These are phyloP conservation scores for Heliconius hewitsoni DNA, from an alignment of 1,140 invertebrate species.

Conservation along the genomic window DNA sequence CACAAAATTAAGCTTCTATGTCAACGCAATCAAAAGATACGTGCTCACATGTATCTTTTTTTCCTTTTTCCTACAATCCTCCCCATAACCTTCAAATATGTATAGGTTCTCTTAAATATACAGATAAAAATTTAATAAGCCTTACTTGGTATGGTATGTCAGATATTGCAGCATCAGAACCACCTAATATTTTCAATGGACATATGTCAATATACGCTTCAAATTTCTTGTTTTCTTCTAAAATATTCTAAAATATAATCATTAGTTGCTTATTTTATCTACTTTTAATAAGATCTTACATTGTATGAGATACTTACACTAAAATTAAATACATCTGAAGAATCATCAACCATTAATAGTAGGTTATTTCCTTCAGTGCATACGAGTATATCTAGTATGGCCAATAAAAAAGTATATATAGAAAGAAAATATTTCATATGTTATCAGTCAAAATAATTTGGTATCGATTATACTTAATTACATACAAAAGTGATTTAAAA, in stretches of 20 bases:
- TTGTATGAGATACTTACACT: slow-evolving; percentile 26
- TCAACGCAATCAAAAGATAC: no score
- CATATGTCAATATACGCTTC: slow-evolving; percentile 33
- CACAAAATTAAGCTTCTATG: no score
- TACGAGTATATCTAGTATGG: background rate
- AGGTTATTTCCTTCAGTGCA: background rate
- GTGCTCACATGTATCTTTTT: no score
- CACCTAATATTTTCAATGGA: slow-evolving; percentile 44
- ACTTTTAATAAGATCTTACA: background rate
- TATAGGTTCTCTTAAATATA: background rate
- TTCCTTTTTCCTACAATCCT: no score
- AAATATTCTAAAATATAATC: slow-evolving; percentile 32
- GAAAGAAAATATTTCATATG: slow-evolving; percentile 20
- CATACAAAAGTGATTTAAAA: background rate
- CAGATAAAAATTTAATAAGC: background rate
- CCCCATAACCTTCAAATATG: no score
- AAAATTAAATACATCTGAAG: slow-evolving; percentile 32
- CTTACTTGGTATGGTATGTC: slow-evolving; percentile 46
- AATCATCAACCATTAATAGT: slow-evolving; percentile 17
- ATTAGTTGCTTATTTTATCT: background rate
- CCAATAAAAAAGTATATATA: background rate
- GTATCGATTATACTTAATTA: background rate
- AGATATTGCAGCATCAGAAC: slow-evolving; percentile 27
- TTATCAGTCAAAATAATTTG: background rate
- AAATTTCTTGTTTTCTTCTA: slow-evolving; percentile 40